Percentiles rank a stretch among this genome's conserved stretches.
phyloP scores from a whole-genome alignment of 2,888 invertebrate genomes.

The Nomada fucata region DNA sequence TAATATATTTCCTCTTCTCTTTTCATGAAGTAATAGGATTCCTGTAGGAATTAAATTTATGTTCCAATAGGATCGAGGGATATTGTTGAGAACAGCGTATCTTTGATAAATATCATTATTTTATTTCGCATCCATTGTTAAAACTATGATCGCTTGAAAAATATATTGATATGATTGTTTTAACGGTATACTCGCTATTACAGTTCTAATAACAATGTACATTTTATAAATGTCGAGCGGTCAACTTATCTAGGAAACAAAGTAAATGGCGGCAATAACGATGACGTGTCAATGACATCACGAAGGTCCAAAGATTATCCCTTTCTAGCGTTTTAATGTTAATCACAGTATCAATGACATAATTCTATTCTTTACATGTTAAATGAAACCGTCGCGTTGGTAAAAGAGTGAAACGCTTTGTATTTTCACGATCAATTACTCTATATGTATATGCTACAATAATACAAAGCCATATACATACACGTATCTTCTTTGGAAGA shows the following conservation, averaged over 20 bases:
- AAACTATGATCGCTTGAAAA: constrained; percentile 54
- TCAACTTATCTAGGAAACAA: constrained; percentile 38
- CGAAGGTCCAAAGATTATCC: constrained; percentile 35
- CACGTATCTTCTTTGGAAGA: constrained; percentile 16
- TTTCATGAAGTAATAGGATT: no score
- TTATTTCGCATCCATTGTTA: constrained; percentile 50
- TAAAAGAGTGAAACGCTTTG: background rate
- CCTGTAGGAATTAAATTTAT: no score
- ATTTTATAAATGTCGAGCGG: constrained; percentile 25
- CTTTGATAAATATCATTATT: constrained; percentile 51
- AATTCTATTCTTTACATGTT: constrained; percentile 35
- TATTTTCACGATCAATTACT: constrained; percentile 2
- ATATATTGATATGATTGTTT: constrained; percentile 47
- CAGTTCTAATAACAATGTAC: constrained; percentile 32
- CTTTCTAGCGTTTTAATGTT: constrained; percentile 25
- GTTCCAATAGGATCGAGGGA: background rate
- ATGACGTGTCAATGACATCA: constrained; percentile 40
- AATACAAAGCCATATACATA: background rate
- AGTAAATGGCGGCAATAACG: constrained; percentile 35
- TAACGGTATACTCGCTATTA: constrained; percentile 27
- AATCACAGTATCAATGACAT: constrained; percentile 54
- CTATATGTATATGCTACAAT: background rate
- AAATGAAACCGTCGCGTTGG: constrained; percentile 4
- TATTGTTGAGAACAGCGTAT: background rate
- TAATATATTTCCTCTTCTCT: no score